phyloP scores from a whole-genome alignment of 2,888 invertebrate genomes.

The Limnephilus lunatus region DNA sequence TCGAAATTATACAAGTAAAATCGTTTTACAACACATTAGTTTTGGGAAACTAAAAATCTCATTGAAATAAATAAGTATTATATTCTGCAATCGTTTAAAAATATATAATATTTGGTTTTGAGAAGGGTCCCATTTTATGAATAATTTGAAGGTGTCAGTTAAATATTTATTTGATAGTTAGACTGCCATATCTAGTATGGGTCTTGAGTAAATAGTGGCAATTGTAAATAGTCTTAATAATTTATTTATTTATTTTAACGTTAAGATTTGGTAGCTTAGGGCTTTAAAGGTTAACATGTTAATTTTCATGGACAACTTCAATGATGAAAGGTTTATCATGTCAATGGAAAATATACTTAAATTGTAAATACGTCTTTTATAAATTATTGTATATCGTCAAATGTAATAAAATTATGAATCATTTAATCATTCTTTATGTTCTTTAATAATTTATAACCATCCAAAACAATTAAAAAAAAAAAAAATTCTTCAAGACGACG shows the following conservation, averaged over 20 bases:
- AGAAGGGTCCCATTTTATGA: background rate
- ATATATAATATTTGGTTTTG: background rate
- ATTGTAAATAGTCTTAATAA: conserved; percentile 34
- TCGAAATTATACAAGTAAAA: background rate
- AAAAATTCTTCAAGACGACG: background rate
- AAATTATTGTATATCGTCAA: too few relatives aligned
- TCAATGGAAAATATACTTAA: background rate
- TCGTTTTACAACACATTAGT: background rate
- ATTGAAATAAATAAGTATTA: background rate
- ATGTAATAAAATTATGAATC: too few relatives aligned
- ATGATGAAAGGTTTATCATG: too few relatives aligned
- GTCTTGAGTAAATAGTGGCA: background rate
- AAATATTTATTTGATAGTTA: background rate
- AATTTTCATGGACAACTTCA: background rate
- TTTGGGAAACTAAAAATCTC: background rate
- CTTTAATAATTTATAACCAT: background rate
- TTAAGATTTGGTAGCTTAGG: conserved; percentile 19
- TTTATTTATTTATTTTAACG: conserved; percentile 18
- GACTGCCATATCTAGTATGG: background rate
- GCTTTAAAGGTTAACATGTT: conserved; percentile 11
- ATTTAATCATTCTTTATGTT: background rate
- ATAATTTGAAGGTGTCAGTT: background rate
- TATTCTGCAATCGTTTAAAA: too few relatives aligned
- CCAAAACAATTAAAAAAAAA: background rate
- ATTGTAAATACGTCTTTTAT: background rate